Base-by-base conservation (phyloP, 2,888 invertebrate genomes). In the Lissonota sp. region DNA sequence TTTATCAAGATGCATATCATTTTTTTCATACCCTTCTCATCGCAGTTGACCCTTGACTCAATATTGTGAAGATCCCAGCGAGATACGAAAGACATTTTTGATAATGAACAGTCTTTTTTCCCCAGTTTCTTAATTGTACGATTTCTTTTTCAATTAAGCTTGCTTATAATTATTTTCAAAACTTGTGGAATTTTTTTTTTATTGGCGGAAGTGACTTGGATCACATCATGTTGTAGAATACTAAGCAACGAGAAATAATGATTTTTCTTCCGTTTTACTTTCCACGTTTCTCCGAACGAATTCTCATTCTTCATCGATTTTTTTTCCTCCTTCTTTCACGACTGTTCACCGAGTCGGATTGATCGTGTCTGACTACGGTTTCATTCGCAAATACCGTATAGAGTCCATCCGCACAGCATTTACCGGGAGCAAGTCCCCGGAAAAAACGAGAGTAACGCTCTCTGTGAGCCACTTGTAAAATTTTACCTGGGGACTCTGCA, bases 371-470 rank as follows among this genome's bases (percentile, higher is more conserved):
- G n/a, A 14, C 16, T 12, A 7, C n/a, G 14, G 14, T 53, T 62
- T 60, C 40, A 40, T 42, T 49, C 26, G 26, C 26, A 26, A 26
- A 26, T 26, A 3, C 60, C 58, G 67, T 82, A 66, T 42, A 57
- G 39, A 73, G 64, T 73, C 58, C 46, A 71, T 70, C 14, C 42
- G 62, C 55, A 60, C 57, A 62, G 46, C 57, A 44, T 6, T 46
- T 26, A 57, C 10, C 37, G 37, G 57, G 26, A 26, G 46, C 12
- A 14, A 63, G 16, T 10, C 26, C 26, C 69, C 69, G 67, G 37
- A 12, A 14, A 12, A 62, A 58, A n/a, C n/a, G n/a, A 57, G 73
- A 64, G 26, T 26, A 26, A 74, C 42, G 58, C 58, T 79, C 60
- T 37, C 76, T 1, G 26, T 26, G 26, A 26, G 26, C 26, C 26